Evolutionary conservation across 2,797 vertebrate species (phyloP).

Genomic region (Cyprinodon diabolis): DNA sequence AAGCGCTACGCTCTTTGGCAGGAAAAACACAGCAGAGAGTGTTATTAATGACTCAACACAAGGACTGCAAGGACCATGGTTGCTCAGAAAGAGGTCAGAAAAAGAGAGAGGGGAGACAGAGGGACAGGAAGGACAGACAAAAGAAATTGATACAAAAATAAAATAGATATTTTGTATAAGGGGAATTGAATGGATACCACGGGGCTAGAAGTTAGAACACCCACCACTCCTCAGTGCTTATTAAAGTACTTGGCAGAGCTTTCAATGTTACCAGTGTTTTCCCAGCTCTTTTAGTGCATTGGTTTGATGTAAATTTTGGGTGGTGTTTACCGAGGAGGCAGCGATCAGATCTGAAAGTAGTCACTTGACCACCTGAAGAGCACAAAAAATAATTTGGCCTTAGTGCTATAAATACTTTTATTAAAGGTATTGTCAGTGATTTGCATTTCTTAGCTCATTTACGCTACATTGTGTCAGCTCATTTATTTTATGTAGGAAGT

Average conservation of each 20-base stretch:
- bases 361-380: constrained; percentile 24
- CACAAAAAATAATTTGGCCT: constrained; percentile 8
- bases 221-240: constrained; percentile 20
- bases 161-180: constrained; percentile 58
- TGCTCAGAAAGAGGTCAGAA: constrained; percentile 71
- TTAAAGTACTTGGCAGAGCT: constrained; percentile 34
- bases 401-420: not conserved
- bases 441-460: constrained; percentile 17
- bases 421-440: constrained; percentile 9
- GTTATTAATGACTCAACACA: constrained; percentile 75
- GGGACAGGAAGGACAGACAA: constrained; percentile 27
- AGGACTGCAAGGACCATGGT: constrained; percentile 74
- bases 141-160: constrained; percentile 46
- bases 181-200: constrained; percentile 43
- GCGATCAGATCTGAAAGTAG: constrained; percentile 21
- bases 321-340: constrained; percentile 25
- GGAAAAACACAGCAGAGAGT: constrained; percentile 68
- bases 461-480: not conserved
- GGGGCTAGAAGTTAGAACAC: constrained; percentile 40
- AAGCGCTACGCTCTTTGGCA: constrained; percentile 73
- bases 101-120: constrained; percentile 49
- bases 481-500: not conserved
- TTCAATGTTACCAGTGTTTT: constrained; percentile 35
- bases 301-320: constrained; percentile 47
- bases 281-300: constrained; percentile 20